phyloP scores from a whole-genome alignment of 2,888 invertebrate genomes.

The Mactromeris polynyma region DNA sequence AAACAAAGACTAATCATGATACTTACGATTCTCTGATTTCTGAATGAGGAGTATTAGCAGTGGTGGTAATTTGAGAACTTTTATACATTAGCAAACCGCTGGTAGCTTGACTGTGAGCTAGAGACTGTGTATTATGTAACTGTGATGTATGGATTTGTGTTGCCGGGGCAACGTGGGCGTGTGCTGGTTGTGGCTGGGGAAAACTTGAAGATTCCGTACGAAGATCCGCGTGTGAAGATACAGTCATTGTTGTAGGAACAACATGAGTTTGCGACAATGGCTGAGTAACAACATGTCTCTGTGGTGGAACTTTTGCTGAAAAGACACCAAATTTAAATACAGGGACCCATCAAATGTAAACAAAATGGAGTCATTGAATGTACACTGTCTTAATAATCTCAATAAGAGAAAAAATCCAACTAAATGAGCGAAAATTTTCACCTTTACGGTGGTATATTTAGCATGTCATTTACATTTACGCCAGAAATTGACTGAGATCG shows the following conservation, averaged over 20 bases:
- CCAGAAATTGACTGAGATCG: too few relatives aligned
- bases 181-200: slow-evolving; percentile 67
- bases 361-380: too few relatives aligned
- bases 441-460: too few relatives aligned
- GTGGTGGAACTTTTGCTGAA: slow-evolving; percentile 82
- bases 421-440: too few relatives aligned
- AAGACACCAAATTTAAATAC: background rate
- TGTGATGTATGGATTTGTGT: slow-evolving; percentile 45
- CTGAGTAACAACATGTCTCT: slow-evolving; percentile 69
- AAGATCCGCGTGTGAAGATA: slow-evolving; percentile 46
- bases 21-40: slow-evolving; percentile 65
- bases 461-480: too few relatives aligned
- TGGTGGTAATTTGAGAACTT: slow-evolving; percentile 20
- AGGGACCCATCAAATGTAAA: too few relatives aligned
- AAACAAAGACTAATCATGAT: too few relatives aligned
- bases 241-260: slow-evolving; percentile 38
- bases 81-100: slow-evolving; percentile 53
- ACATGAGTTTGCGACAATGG: slow-evolving; percentile 54
- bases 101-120: slow-evolving; percentile 57
- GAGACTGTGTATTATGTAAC: slow-evolving; percentile 40
- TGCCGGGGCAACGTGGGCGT: slow-evolving; percentile 48
- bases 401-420: too few relatives aligned
- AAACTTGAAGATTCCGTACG: slow-evolving; percentile 53
- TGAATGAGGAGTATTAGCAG: slow-evolving; percentile 31
- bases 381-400: too few relatives aligned